A percentile compares a stretch with the other conserved stretches of the same genome.
Evolutionary conservation across 2,113 vertebrate species (phyloP).

Genomic region (Oreochromis aureus): DNA sequence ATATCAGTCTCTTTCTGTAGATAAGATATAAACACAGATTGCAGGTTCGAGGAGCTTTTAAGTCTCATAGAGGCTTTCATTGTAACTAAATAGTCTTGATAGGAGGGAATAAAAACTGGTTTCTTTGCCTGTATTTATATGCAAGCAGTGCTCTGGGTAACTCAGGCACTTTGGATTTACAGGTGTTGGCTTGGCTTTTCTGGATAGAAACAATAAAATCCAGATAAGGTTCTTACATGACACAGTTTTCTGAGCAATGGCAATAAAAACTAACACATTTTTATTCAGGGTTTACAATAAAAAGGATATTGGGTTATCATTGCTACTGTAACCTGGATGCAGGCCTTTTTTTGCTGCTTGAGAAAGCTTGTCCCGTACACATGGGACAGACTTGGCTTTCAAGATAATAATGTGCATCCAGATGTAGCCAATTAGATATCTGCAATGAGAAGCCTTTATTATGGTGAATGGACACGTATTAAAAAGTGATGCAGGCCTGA

Average conservation of each 20-base stretch:
- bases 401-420: neutral
- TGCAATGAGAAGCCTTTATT: neutral
- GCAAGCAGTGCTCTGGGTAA: neutral
- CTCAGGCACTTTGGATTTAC: neutral
- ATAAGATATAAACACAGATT: slow-evolving; percentile 11
- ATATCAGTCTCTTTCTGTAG: neutral
- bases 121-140: neutral
- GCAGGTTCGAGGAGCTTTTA: neutral
- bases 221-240: slow-evolving; percentile 1
- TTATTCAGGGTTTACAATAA: neutral
- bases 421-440: neutral
- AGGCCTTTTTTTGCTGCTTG: neutral
- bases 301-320: neutral
- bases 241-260: neutral
- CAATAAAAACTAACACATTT: neutral
- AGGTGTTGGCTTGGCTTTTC: neutral
- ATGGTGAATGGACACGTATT: neutral
- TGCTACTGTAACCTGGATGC: neutral
- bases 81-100: neutral
- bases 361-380: neutral
- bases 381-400: neutral
- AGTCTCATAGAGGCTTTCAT: neutral
- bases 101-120: neutral
- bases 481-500: neutral
- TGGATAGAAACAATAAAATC: neutral